These are phyloP conservation scores for Mesodorylaimus sp. DNA, from an alignment of 2,888 invertebrate genomes.

Conservation along the genomic window DNA sequence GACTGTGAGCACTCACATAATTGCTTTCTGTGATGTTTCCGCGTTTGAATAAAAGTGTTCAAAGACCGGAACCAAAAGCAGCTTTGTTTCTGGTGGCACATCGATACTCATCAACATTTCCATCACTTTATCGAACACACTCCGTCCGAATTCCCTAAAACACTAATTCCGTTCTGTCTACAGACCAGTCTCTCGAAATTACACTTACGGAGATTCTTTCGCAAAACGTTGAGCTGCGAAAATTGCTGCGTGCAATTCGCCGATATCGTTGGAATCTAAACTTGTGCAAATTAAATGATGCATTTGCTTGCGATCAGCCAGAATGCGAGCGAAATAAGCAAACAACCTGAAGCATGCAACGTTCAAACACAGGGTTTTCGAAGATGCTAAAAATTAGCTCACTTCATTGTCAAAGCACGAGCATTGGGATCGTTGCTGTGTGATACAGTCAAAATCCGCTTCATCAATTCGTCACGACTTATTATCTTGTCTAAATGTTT, in stretches of 20 bases:
- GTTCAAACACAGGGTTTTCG: background rate
- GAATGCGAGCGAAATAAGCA: slow-evolving; percentile 76
- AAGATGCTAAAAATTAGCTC: slow-evolving; percentile 3
- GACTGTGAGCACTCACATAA: background rate
- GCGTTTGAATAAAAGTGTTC: slow-evolving; percentile 41
- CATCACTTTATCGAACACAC: slow-evolving; percentile 82
- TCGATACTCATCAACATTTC: slow-evolving; percentile 83
- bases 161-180: background rate
- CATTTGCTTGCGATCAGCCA: slow-evolving; percentile 77
- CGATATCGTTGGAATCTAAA: slow-evolving; percentile 77
- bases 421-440: slow-evolving; percentile 79
- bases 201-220: slow-evolving; percentile 61
- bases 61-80: slow-evolving; percentile 69
- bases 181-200: background rate
- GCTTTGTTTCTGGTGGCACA: slow-evolving; percentile 73
- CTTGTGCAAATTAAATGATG: slow-evolving; percentile 81
- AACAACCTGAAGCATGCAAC: slow-evolving; percentile 43
- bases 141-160: slow-evolving; percentile 48
- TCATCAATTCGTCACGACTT: slow-evolving; percentile 79
- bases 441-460: slow-evolving; percentile 73
- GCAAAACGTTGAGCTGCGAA: slow-evolving; percentile 86
- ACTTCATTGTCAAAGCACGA: slow-evolving; percentile 59
- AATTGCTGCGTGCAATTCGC: slow-evolving; percentile 87
- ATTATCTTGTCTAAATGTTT: slow-evolving; percentile 82
- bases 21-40: background rate